phyloP scores from a whole-genome alignment of 2,888 invertebrate genomes.

The Rhamnusium bicolor region DNA sequence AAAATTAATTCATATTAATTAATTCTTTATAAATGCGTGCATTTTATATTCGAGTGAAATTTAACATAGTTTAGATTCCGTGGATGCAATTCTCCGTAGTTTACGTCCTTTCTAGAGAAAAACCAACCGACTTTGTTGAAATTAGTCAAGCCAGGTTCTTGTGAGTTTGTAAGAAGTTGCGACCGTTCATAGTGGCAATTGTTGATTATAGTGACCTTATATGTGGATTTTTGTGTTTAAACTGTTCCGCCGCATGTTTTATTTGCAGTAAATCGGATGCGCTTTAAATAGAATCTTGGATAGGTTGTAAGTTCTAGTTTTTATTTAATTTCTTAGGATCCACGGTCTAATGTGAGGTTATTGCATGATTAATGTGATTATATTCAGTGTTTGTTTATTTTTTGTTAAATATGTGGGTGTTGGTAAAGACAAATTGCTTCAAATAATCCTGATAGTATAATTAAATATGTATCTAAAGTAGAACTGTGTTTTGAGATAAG shows the following conservation, averaged over 20 bases:
- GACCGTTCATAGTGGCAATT: not conserved
- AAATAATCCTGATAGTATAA: too few relatives aligned
- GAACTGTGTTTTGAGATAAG: too few relatives aligned
- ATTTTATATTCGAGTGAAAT: not conserved
- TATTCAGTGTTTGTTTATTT: too few relatives aligned
- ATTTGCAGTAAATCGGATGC: not conserved
- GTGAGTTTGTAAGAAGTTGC: not conserved
- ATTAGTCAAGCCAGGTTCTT: slow-evolving; percentile 1
- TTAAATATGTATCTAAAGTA: too few relatives aligned
- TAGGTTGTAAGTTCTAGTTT: not conserved
- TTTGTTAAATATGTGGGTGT: too few relatives aligned
- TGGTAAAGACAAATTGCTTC: too few relatives aligned
- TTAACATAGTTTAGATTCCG: slow-evolving; percentile 6
- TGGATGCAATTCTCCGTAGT: not conserved
- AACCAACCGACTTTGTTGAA: not conserved
- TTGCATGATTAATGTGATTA: too few relatives aligned
- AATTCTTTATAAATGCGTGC: too few relatives aligned
- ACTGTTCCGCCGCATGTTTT: not conserved
- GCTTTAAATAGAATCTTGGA: not conserved
- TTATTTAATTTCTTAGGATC: not conserved
- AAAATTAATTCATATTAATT: not conserved
- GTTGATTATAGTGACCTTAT: not conserved
- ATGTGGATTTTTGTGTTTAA: not conserved
- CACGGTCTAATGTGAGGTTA: too few relatives aligned
- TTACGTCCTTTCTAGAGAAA: not conserved